These are phyloP conservation scores for Melanotaenia nigrans DNA, from an alignment of 2,797 vertebrate species.

Conservation along the genomic window DNA sequence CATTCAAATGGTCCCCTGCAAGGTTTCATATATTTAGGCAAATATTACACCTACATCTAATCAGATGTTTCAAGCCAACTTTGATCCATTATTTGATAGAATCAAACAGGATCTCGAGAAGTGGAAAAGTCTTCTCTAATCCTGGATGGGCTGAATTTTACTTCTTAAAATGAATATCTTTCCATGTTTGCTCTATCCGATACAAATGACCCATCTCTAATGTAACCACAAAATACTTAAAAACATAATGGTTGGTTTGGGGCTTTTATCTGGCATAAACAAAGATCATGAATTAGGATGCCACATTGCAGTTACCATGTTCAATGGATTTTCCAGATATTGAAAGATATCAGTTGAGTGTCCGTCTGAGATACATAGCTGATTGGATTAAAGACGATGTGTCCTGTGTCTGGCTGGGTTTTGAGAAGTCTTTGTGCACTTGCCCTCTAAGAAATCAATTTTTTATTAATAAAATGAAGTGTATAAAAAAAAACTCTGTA, in stretches of 20 bases:
- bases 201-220: background rate
- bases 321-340: background rate
- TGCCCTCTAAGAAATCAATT: background rate
- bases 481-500: too few relatives aligned
- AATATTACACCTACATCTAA: too few relatives aligned
- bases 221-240: background rate
- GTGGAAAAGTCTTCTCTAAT: background rate
- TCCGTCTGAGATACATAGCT: slow-evolving; percentile 1
- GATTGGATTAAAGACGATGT: slow-evolving; percentile 4
- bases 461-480: slow-evolving; percentile 14
- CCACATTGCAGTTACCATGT: background rate
- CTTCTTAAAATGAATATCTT: background rate
- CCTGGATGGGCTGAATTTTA: background rate
- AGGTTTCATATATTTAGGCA: too few relatives aligned
- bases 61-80: too few relatives aligned
- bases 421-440: background rate
- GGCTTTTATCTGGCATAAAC: slow-evolving; percentile 3
- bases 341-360: background rate
- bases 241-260: background rate
- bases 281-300: slow-evolving; percentile 6
- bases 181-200: background rate
- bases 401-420: slow-evolving; percentile 18
- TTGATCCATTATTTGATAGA: too few relatives aligned
- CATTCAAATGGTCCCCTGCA: too few relatives aligned
- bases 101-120: too few relatives aligned